Evolutionary conservation across 1,140 invertebrate species (phyloP).

Genomic region (Drosophila rufa): DNA sequence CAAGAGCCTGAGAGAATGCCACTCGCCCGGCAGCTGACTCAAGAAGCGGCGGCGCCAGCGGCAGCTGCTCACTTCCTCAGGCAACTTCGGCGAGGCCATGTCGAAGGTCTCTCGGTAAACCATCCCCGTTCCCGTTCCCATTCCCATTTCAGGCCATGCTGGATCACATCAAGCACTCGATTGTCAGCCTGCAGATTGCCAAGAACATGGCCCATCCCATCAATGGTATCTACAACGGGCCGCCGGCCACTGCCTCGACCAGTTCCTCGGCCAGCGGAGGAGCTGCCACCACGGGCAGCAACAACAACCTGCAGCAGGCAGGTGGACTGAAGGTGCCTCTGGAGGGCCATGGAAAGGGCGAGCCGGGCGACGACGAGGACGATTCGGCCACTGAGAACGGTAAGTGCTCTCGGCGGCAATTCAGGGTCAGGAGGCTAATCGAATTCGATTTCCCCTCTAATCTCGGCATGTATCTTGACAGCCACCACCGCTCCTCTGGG

Average conservation of each 20-base stretch:
- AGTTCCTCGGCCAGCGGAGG: conserved; percentile 45
- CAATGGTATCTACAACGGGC: conserved; percentile 92
- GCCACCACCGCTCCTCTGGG: conserved; percentile 79
- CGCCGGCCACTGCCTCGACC: conserved; percentile 63
- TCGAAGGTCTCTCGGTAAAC: conserved; percentile 2
- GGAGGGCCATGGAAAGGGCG: conserved; percentile 38
- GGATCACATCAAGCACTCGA: conserved; percentile 98
- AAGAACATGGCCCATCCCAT: conserved; percentile 97
- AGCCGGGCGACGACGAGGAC: conserved; percentile 74
- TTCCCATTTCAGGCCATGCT: conserved; percentile 90
- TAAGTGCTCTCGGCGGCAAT: conserved; percentile 52
- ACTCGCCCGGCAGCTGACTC: conserved; percentile 27
- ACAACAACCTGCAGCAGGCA: conserved; percentile 14
- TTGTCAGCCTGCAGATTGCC: conserved; percentile 98
- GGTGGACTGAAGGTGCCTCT: conserved; percentile 38
- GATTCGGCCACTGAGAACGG: conserved; percentile 81
- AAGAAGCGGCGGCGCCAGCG: neutral
- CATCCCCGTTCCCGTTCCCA: neutral
- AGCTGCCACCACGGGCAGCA: conserved; percentile 22
- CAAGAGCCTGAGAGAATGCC: conserved; percentile 34
- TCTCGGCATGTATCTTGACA: conserved; percentile 38
- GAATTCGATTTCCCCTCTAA: conserved; percentile 24
- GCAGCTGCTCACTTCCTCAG: conserved; percentile 40
- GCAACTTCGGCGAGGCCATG: conserved; percentile 26
- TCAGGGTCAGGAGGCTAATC: conserved; percentile 35